Conservation (phyloP, 2,888 invertebrate genomes). For the Geotrupes spiniger region DNA sequence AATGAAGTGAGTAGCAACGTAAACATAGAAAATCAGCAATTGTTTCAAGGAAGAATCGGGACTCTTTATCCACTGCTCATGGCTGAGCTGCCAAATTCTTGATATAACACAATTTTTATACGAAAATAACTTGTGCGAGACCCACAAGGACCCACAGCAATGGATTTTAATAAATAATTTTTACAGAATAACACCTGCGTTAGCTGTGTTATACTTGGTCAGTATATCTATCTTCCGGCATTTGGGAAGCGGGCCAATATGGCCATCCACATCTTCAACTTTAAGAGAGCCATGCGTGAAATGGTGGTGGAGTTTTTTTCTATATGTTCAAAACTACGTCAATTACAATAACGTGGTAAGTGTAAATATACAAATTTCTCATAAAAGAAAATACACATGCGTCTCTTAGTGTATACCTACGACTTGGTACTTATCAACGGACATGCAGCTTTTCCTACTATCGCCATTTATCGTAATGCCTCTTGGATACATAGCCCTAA, state of each 20-base stretch:
- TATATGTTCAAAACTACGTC: slow-evolving; percentile 20
- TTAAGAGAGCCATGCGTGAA: slow-evolving; percentile 15
- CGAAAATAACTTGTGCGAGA: too few relatives aligned
- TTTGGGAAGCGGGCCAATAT: slow-evolving; percentile 15
- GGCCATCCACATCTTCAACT: background rate
- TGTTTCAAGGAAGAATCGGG: too few relatives aligned
- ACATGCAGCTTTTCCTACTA: slow-evolving; percentile 18
- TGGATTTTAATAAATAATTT: too few relatives aligned
- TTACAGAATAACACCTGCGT: slow-evolving; percentile 18
- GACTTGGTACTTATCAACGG: slow-evolving; percentile 20
- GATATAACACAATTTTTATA: too few relatives aligned
- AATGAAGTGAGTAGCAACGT: too few relatives aligned
- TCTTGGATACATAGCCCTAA: background rate
- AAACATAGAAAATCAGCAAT: too few relatives aligned
- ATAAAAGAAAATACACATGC: too few relatives aligned
- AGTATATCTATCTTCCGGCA: slow-evolving; percentile 10
- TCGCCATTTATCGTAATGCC: background rate
- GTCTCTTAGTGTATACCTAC: slow-evolving; percentile 16
- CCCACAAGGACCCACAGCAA: too few relatives aligned
- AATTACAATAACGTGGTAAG: slow-evolving; percentile 19
- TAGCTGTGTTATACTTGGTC: slow-evolving; percentile 17
- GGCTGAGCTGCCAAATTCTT: too few relatives aligned
- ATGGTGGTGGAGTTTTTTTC: slow-evolving; percentile 19
- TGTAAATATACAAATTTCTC: too few relatives aligned
- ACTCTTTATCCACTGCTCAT: too few relatives aligned